phyloP scores from a whole-genome alignment of 2,113 vertebrate genomes.

The Pungitius pungitius region DNA sequence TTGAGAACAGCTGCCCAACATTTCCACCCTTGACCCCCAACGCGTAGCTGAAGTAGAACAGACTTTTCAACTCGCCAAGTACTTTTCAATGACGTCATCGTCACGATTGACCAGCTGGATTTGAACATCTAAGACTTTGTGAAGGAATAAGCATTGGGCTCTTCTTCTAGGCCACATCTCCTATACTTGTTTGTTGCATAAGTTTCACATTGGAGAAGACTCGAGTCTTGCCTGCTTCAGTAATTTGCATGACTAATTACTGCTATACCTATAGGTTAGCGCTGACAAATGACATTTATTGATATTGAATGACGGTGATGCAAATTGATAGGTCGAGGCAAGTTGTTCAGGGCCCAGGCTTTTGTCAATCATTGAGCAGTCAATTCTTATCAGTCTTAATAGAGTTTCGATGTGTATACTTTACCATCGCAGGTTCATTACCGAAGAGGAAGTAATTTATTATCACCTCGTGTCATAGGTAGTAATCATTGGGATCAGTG shows the following conservation, averaged over 20 bases:
- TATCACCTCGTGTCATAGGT: background rate
- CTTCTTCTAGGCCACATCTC: background rate
- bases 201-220: constrained; percentile 5
- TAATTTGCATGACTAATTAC: constrained; percentile 33
- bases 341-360: background rate
- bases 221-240: constrained; percentile 1
- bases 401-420: constrained; percentile 1
- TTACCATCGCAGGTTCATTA: background rate
- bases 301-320: background rate
- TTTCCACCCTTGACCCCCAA: too few relatives aligned
- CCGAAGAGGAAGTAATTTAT: background rate
- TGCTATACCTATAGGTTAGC: background rate
- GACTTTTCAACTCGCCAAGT: constrained; percentile 17
- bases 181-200: background rate
- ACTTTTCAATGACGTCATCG: constrained; percentile 3
- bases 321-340: constrained; percentile 12
- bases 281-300: constrained; percentile 7
- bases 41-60: background rate
- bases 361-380: constrained; percentile 19
- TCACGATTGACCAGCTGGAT: background rate
- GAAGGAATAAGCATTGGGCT: background rate
- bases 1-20: background rate
- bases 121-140: constrained; percentile 1
- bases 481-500: background rate
- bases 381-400: background rate